Evolutionary conservation across 1,140 invertebrate species (phyloP).

Genomic region (Orius insidiosus): DNA sequence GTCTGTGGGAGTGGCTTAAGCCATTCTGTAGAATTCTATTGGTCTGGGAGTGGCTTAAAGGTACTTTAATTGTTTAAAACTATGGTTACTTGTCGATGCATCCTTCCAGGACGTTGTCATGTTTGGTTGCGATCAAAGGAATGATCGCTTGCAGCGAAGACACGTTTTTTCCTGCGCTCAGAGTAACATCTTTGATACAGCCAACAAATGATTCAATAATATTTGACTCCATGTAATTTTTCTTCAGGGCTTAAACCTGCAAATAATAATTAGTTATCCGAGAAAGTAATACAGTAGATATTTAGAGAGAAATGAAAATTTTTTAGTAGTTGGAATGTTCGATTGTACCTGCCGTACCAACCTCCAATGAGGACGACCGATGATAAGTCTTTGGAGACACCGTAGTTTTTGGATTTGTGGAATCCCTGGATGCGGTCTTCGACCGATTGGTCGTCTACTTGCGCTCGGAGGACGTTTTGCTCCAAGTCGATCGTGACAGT

Average conservation of each 20-base stretch:
- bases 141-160: constrained; percentile 59
- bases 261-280: neutral
- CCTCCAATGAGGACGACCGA: constrained; percentile 80
- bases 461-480: constrained; percentile 57
- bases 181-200: constrained; percentile 68
- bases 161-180: constrained; percentile 65
- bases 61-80: constrained; percentile 8
- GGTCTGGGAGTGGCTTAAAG: too few species aligned
- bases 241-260: constrained; percentile 68
- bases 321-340: neutral
- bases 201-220: constrained; percentile 84
- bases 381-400: constrained; percentile 60
- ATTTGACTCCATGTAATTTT: constrained; percentile 69
- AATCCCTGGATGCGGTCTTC: constrained; percentile 63
- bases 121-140: constrained; percentile 63
- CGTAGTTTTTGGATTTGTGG: constrained; percentile 63
- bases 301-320: neutral
- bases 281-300: too few species aligned
- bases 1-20: too few species aligned
- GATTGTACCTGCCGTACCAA: constrained; percentile 23
- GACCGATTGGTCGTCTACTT: constrained; percentile 61
- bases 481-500: constrained; percentile 68
- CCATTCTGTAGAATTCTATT: too few species aligned
- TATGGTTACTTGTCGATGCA: constrained; percentile 50
- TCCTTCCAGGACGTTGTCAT: constrained; percentile 70